Percentiles rank a stretch among this genome's conserved stretches.
phyloP scores from a whole-genome alignment of 2,113 vertebrate species.

The Isurus oxyrinchus region DNA sequence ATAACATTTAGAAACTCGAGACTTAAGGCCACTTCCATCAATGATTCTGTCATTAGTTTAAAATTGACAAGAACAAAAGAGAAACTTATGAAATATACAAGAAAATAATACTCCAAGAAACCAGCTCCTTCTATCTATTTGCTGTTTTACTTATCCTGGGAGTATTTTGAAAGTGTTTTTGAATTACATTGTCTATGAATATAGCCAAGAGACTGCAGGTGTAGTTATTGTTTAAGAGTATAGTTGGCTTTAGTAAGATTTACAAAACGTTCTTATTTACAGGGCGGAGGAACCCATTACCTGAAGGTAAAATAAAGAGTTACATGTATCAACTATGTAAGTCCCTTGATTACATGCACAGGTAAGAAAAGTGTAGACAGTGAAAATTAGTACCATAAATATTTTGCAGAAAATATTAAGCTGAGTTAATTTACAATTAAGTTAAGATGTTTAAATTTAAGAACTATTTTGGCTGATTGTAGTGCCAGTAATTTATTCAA shows the following conservation, averaged over 20 bases:
- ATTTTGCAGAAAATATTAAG: neutral
- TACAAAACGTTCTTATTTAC: constrained; percentile 37
- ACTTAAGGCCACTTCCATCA: neutral
- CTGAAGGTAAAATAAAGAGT: constrained; percentile 60
- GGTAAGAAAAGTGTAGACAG: constrained; percentile 51
- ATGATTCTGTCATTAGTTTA: neutral
- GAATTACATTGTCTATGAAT: neutral
- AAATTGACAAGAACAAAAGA: neutral
- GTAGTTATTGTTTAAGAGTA: neutral
- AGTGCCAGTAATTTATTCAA: neutral
- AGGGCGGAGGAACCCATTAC: constrained; percentile 69
- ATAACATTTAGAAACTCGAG: neutral
- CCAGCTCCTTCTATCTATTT: neutral
- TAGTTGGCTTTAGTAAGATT: neutral
- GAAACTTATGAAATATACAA: neutral
- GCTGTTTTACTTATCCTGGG: neutral
- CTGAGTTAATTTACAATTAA: neutral
- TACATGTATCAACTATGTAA: constrained; percentile 77
- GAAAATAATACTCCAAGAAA: neutral
- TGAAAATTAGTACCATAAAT: neutral
- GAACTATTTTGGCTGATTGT: neutral
- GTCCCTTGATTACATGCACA: constrained; percentile 72
- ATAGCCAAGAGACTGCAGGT: neutral
- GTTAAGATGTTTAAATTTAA: neutral
- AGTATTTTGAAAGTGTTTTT: constrained; percentile 8